Conservation (phyloP, 2,113 vertebrate genomes). For the Erinaceus europaeus region DNA sequence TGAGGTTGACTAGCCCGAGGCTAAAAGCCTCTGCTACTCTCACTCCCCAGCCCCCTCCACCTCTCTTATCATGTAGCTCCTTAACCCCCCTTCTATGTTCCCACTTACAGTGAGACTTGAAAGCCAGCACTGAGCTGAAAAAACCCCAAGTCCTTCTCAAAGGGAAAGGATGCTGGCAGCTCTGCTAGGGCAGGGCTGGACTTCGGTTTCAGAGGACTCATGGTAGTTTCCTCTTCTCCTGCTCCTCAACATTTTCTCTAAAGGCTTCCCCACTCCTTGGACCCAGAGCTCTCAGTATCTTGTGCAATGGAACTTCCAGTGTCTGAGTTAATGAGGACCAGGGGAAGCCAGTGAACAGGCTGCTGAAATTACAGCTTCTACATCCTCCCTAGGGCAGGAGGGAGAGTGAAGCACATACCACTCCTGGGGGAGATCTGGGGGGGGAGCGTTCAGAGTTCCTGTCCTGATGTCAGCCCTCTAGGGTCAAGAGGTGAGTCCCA, state of each 20-base stretch:
- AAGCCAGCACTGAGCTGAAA: not conserved
- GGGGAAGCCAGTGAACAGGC: not conserved
- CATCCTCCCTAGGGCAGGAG: not conserved
- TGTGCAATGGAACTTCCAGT: constrained; percentile 12
- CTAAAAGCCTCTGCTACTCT: not conserved
- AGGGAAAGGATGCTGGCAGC: not conserved
- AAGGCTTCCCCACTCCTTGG: not conserved
- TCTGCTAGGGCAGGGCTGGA: not conserved
- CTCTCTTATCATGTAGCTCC: not conserved
- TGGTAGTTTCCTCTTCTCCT: not conserved
- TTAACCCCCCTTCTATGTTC: not conserved
- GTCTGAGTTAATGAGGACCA: constrained; percentile 5
- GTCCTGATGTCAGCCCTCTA: not conserved
- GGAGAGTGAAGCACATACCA: not conserved
- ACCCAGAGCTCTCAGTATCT: not conserved
- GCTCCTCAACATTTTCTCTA: not conserved
- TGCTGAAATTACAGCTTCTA: not conserved
- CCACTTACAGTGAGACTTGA: not conserved
- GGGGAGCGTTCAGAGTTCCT: not conserved
- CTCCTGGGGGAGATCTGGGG: not conserved
- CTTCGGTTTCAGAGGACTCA: not conserved
- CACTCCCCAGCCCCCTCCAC: not conserved
- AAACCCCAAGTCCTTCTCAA: not conserved
- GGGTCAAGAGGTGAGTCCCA: not conserved
- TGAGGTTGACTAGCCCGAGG: not conserved